Conservation (phyloP, 2,113 vertebrate species). For the Asarcornis scutulata region DNA sequence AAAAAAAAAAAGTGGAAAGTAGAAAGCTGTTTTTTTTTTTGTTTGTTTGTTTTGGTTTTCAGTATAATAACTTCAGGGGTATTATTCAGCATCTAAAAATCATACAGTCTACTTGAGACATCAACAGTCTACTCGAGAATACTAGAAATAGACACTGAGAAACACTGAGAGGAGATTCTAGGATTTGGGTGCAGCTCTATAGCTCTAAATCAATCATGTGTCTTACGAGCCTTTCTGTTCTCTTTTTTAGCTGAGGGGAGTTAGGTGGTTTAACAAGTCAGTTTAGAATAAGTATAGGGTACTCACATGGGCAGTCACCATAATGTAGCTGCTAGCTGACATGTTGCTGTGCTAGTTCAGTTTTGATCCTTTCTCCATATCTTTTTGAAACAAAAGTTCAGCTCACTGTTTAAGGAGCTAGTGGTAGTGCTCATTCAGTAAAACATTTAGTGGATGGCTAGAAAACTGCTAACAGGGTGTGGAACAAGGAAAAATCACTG, state of each 20-base stretch:
- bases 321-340: not conserved
- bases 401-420: not conserved
- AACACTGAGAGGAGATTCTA: not conserved
- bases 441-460: not conserved
- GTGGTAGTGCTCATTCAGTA: not conserved
- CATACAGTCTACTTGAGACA: not conserved
- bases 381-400: not conserved
- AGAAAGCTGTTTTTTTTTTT: not conserved
- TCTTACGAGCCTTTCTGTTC: not conserved
- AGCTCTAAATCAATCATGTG: not conserved
- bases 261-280: not conserved
- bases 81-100: not conserved
- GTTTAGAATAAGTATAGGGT: not conserved
- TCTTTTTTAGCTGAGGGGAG: not conserved
- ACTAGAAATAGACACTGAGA: not conserved
- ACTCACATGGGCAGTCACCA: not conserved
- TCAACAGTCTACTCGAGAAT: not conserved
- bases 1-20: not conserved
- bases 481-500: not conserved
- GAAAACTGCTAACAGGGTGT: not conserved
- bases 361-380: not conserved
- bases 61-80: not conserved
- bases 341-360: not conserved
- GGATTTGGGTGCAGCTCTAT: not conserved
- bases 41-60: not conserved